Evolutionary conservation across 2,888 invertebrate genomes (phyloP), one percentile per base, ranked within the genome.

Genomic region (Xanthia togata): DNA sequence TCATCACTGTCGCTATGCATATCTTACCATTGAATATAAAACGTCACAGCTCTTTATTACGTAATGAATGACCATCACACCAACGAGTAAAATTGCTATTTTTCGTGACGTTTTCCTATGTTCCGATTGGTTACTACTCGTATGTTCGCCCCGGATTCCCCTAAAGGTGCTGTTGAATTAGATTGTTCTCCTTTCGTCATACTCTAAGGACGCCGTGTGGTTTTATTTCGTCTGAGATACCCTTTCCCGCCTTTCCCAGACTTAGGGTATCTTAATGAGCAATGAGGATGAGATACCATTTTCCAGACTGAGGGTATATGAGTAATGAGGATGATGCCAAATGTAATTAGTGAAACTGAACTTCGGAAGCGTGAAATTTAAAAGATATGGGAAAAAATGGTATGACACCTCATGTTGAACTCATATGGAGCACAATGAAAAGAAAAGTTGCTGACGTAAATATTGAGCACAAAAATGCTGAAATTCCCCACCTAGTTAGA

Each of bases 181-280:
- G 38, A 80, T 41, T 35, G 26, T 62, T 79, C 60, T 78, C 2
- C 17, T 17, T 35, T 23, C 8, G n/a, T 78, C 67, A 78, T 65
- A 20, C 59, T n/a, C 38, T 59, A 31, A 20, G 26, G 38, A 1
- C 9, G 8, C 1, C 14, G 31, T 63, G 35, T 60, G 20, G 57
- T 67, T 78, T 26, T 57, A 23, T 0, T 47, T 55, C 41, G 26
- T 17, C 12, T 47, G n/a, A 14, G 70, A 47, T 70, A 41, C 41
- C 53, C 31, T 17, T 71, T 55, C 31, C 41, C 6, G 20, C 11
- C 53, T 53, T 35, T 44, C 31, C 41, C 8, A 20, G 14, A 12
- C 41, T 14, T 14, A 73, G 17, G 5, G 41, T 12, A 2, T 20
- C 2, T 23, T 9, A 41, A 35, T 44, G 55, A 73, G 1, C 69